Percentiles rank a stretch among this genome's conserved stretches.
Evolutionary conservation across 2,888 invertebrate species (phyloP).

Genomic region (Standfussiana lucernea): DNA sequence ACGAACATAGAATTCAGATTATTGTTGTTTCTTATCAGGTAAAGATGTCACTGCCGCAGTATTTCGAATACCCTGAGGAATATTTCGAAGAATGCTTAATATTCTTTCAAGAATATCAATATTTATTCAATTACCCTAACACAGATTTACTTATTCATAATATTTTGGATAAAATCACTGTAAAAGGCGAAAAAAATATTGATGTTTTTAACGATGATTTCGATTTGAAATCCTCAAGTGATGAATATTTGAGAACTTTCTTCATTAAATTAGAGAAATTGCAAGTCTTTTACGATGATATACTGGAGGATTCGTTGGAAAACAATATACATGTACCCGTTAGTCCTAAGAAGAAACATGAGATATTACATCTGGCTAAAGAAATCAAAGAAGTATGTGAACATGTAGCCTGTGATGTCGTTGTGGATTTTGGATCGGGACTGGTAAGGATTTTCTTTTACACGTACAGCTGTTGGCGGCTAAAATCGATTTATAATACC

Average conservation of each 20-base stretch:
- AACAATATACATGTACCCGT: constrained; percentile 78
- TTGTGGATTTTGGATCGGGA: constrained; percentile 94
- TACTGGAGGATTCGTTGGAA: constrained; percentile 71
- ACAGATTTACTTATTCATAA: constrained; percentile 91
- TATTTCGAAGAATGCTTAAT: constrained; percentile 91
- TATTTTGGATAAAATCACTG: constrained; percentile 89
- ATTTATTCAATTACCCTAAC: constrained; percentile 92
- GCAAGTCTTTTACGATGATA: constrained; percentile 66
- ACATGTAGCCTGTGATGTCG: constrained; percentile 83
- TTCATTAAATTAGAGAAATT: constrained; percentile 74
- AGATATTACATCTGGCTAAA: constrained; percentile 92
- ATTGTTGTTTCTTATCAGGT: constrained; percentile 31
- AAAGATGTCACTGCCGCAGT: constrained; percentile 80
- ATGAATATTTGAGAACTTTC: constrained; percentile 74
- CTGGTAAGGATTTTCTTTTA: constrained; percentile 88
- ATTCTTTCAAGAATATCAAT: constrained; percentile 91
- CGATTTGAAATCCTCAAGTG: constrained; percentile 55
- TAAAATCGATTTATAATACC: background rate
- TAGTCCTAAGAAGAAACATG: constrained; percentile 93
- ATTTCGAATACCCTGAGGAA: constrained; percentile 73
- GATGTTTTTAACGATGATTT: constrained; percentile 72
- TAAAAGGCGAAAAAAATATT: constrained; percentile 72
- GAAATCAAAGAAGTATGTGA: constrained; percentile 89
- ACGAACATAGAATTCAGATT: background rate
- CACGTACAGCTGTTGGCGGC: background rate